phyloP scores from a whole-genome alignment of 2,113 vertebrate genomes.

The Collichthys lucidus region DNA sequence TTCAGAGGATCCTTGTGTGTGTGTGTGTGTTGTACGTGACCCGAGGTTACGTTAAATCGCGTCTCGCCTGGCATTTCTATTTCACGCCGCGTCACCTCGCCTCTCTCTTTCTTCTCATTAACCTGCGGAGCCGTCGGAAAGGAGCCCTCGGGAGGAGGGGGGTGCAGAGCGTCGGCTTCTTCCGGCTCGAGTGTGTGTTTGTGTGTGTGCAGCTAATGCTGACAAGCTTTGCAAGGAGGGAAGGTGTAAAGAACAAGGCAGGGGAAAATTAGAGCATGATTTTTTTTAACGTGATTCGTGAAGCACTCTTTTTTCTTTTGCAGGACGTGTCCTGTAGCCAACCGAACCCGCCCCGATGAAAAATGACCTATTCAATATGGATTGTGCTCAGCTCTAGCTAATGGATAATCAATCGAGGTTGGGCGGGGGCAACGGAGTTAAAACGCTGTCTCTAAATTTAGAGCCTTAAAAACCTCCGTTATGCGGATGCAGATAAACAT shows the following conservation, averaged over 20 bases:
- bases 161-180: constrained; percentile 27
- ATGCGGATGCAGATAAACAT: constrained; percentile 28
- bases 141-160: background rate
- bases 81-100: constrained; percentile 73
- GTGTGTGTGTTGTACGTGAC: constrained; percentile 41
- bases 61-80: constrained; percentile 66
- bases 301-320: background rate
- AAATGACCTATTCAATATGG: constrained; percentile 34
- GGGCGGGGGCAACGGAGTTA: constrained; percentile 21
- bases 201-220: constrained; percentile 38
- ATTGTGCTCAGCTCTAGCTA: constrained; percentile 41
- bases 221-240: constrained; percentile 34
- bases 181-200: background rate
- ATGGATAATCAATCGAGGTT: constrained; percentile 57
- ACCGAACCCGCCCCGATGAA: constrained; percentile 5
- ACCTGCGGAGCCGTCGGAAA: constrained; percentile 53
- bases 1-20: constrained; percentile 13
- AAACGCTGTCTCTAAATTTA: constrained; percentile 49
- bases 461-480: background rate
- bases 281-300: background rate
- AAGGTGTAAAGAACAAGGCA: constrained; percentile 1
- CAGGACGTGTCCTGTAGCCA: background rate
- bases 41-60: constrained; percentile 49
- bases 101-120: constrained; percentile 73
- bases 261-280: background rate